phyloP scores from a whole-genome alignment of 2,888 invertebrate species.

The Chromoteleia sp. region DNA sequence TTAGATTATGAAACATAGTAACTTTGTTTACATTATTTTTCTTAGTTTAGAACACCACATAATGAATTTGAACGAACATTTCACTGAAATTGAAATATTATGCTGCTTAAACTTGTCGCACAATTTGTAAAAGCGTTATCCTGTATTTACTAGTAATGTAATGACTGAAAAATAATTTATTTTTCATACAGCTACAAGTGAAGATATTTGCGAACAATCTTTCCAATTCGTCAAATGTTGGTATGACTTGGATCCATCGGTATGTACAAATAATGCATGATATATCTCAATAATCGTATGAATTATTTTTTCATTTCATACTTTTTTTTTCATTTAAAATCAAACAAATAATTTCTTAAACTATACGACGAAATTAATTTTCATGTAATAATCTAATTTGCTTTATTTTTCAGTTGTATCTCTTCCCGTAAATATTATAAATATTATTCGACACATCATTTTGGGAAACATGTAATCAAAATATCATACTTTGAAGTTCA shows the following conservation, averaged over 20 bases:
- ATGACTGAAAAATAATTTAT: not conserved
- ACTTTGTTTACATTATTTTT: no score
- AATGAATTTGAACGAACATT: no score
- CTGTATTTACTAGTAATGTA: no score
- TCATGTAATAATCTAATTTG: not conserved
- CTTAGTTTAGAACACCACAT: no score
- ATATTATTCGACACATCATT: no score
- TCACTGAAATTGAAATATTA: no score
- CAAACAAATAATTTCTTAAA: not conserved
- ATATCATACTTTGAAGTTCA: no score
- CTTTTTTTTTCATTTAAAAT: not conserved
- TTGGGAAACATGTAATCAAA: no score
- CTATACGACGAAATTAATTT: not conserved
- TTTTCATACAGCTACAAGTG: conserved; percentile 65
- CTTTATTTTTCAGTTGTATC: not conserved
- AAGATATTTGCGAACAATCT: conserved; percentile 73
- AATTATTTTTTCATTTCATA: not conserved
- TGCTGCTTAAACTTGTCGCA: no score
- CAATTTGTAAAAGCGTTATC: no score
- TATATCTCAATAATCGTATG: no score
- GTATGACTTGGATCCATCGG: conserved; percentile 71
- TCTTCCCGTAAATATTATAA: not conserved
- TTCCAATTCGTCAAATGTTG: conserved; percentile 74
- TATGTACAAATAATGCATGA: conserved; percentile 52
- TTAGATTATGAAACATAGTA: no score